These are phyloP conservation scores for Cataglyphis albicans DNA, from an alignment of 2,888 invertebrate genomes.

Conservation along the genomic window DNA sequence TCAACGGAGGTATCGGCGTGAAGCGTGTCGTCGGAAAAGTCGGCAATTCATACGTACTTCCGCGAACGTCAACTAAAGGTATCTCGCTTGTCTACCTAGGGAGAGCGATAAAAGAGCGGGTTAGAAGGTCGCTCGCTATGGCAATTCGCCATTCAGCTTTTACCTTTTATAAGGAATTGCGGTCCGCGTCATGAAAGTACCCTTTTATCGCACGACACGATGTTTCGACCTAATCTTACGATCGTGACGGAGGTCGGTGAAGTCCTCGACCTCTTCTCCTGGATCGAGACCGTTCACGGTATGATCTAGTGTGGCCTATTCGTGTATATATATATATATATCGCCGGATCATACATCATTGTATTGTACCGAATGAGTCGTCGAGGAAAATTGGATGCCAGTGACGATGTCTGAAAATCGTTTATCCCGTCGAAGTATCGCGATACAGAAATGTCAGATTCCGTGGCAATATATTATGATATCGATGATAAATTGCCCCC, in stretches of 20 bases:
- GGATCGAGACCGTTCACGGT: not conserved
- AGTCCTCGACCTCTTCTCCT: not conserved
- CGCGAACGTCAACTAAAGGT: not conserved
- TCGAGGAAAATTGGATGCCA: conserved; percentile 29
- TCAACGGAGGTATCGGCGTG: not conserved
- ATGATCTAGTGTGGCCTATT: conserved; percentile 41
- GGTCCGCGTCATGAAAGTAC: not conserved
- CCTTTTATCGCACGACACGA: conserved; percentile 8
- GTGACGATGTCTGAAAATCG: conserved; percentile 32
- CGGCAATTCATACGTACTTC: not conserved
- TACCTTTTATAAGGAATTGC: conserved; percentile 30
- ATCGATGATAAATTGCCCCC: conserved; percentile 16
- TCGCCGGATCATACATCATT: conserved; percentile 33
- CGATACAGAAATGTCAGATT: conserved; percentile 30
- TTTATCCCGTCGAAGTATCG: conserved; percentile 1
- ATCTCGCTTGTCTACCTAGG: not conserved
- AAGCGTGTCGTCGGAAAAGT: conserved; percentile 10
- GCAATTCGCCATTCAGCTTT: conserved; percentile 28
- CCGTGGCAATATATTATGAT: not conserved
- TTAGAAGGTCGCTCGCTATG: conserved; percentile 15
- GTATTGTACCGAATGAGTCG: conserved; percentile 30
- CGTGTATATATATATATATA: conserved; percentile 37
- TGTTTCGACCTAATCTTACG: conserved; percentile 14
- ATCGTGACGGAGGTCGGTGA: conserved; percentile 13
- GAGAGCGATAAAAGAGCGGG: conserved; percentile 21